Percentiles rank a stretch among this genome's conserved stretches.
These are phyloP conservation scores for Ectropis grisescens DNA, from an alignment of 1,140 invertebrate genomes.

Conservation along the genomic window DNA sequence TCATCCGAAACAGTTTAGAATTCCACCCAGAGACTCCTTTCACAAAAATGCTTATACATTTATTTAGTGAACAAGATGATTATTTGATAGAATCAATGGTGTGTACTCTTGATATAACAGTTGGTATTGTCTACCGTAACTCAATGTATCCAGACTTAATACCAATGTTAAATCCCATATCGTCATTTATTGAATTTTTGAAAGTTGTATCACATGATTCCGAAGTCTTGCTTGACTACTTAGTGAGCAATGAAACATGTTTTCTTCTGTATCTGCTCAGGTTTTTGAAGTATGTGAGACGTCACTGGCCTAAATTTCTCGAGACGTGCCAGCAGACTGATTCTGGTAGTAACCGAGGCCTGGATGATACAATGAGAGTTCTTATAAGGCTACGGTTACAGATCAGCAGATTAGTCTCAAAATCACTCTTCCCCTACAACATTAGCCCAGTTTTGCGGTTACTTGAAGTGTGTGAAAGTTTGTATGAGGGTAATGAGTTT, in stretches of 20 bases:
- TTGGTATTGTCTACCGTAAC: constrained; percentile 85
- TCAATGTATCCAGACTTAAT: constrained; percentile 82
- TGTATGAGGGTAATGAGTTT: constrained; percentile 86
- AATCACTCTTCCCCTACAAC: constrained; percentile 89
- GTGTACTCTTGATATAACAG: constrained; percentile 88
- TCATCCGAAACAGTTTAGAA: constrained; percentile 84
- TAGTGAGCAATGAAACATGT: constrained; percentile 93
- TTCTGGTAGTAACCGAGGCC: constrained; percentile 72
- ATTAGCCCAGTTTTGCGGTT: constrained; percentile 88
- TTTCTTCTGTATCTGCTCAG: constrained; percentile 89
- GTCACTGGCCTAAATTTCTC: constrained; percentile 88
- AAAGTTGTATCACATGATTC: constrained; percentile 86
- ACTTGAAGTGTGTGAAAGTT: constrained; percentile 86
- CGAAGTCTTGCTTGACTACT: constrained; percentile 86
- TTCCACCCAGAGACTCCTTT: constrained; percentile 90
- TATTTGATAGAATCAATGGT: constrained; percentile 94
- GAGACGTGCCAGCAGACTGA: constrained; percentile 75
- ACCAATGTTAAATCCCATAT: constrained; percentile 84
- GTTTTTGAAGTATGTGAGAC: constrained; percentile 87
- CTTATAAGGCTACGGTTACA: constrained; percentile 84
- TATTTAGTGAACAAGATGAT: constrained; percentile 93
- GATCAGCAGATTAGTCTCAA: constrained; percentile 85
- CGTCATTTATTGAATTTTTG: constrained; percentile 88
- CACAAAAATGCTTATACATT: constrained; percentile 88
- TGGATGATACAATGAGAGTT: constrained; percentile 88